Conservation (phyloP, 2,797 vertebrate genomes). For the Propithecus perrieri region DNA sequence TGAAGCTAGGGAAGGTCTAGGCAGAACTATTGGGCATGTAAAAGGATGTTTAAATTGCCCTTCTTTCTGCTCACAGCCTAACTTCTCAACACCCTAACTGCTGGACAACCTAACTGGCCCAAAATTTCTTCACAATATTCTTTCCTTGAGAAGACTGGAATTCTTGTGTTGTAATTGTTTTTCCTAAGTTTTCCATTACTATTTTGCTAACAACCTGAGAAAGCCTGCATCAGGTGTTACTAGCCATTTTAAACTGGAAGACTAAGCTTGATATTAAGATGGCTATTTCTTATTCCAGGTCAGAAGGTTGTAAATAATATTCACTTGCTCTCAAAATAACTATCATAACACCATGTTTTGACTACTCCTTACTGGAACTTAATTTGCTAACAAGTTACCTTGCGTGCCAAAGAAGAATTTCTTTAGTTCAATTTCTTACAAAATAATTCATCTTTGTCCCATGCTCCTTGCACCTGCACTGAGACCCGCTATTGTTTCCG, state of each 20-base stretch:
- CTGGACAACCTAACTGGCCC: background rate
- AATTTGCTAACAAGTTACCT: background rate
- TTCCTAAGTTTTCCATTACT: background rate
- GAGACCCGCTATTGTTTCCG: background rate
- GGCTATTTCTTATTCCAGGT: background rate
- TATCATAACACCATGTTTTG: background rate
- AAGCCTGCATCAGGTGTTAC: background rate
- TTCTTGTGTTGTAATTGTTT: background rate
- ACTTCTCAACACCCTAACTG: background rate
- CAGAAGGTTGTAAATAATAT: background rate
- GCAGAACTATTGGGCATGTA: background rate
- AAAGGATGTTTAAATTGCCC: background rate
- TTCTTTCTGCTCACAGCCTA: background rate
- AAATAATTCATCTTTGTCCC: slow-evolving; percentile 37
- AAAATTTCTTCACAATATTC: background rate
- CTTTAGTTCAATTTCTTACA: background rate
- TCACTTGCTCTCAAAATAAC: background rate
- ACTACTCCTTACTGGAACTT: background rate
- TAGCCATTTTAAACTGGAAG: background rate
- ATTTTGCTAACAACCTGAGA: slow-evolving; percentile 6
- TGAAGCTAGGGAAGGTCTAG: background rate
- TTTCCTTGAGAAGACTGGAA: background rate
- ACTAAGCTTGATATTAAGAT: background rate
- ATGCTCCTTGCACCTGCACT: background rate
- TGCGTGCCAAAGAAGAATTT: slow-evolving; percentile 31